phyloP scores from a whole-genome alignment of 2,888 invertebrate species.

The Pristionchus arcanus region DNA sequence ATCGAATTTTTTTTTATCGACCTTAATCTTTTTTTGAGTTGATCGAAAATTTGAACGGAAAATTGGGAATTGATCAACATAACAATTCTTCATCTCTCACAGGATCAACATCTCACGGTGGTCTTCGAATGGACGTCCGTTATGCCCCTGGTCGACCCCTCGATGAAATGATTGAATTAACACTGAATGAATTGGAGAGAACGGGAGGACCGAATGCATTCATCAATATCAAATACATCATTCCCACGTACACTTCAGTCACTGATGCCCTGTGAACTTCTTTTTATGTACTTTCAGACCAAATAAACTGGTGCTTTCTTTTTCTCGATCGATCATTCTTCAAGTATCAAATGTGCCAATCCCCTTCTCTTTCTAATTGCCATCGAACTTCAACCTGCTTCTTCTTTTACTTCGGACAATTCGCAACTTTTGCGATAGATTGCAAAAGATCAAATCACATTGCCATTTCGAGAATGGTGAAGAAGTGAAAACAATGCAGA shows the following conservation, averaged over 20 bases:
- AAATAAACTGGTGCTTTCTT: conserved; percentile 23
- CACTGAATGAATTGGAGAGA: conserved; percentile 91
- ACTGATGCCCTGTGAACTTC: background rate
- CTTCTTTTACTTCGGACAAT: background rate
- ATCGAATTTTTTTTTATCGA: too few species aligned
- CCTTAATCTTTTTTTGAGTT: too few species aligned
- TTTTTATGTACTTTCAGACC: background rate
- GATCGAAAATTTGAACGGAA: too few species aligned
- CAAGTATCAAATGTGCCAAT: background rate
- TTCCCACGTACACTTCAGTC: conserved; percentile 95
- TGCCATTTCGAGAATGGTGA: background rate
- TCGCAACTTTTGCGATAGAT: background rate
- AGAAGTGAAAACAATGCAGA: background rate
- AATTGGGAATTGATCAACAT: too few species aligned
- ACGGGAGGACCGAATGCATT: conserved; percentile 93
- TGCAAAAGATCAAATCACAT: conserved; percentile 16
- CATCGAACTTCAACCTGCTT: background rate
- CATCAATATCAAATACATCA: conserved; percentile 97
- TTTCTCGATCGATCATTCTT: background rate
- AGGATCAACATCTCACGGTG: conserved; percentile 50
- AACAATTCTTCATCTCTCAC: background rate
- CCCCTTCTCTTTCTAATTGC: background rate
- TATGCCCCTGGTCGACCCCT: conserved; percentile 51
- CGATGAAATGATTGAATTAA: conserved; percentile 85
- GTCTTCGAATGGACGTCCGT: conserved; percentile 34